A percentile compares a stretch with the other conserved stretches of the same genome.
These are phyloP conservation scores for Hystrix cristata DNA, from an alignment of 2,113 vertebrate species.

Conservation along the genomic window DNA sequence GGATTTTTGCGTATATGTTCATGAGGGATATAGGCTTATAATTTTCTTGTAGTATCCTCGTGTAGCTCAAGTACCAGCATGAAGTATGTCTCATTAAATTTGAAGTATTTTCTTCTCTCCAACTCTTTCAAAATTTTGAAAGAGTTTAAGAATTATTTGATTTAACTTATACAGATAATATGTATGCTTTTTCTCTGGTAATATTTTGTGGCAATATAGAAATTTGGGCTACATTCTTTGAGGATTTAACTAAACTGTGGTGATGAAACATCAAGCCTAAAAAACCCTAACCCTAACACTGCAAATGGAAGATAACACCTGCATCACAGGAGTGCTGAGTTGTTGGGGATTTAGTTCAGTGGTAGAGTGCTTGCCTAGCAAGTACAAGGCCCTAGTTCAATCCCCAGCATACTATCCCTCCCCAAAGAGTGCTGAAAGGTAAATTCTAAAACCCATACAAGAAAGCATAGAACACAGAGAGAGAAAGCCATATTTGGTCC, in stretches of 20 bases:
- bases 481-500: not conserved
- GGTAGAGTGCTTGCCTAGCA: no score
- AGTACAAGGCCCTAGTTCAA: no score
- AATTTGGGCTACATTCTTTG: not conserved
- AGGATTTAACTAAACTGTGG: not conserved
- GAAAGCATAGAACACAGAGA: not conserved
- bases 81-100: not conserved
- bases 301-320: not conserved
- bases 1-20: not conserved
- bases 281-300: not conserved
- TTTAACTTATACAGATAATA: not conserved
- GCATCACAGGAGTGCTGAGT: not conserved
- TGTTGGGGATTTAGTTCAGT: no score
- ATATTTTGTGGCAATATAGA: not conserved
- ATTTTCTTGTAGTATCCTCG: not conserved
- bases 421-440: not conserved
- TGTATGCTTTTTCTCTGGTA: not conserved
- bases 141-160: not conserved
- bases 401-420: no score
- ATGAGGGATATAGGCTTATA: not conserved
- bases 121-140: not conserved
- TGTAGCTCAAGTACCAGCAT: not conserved
- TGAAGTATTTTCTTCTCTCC: not conserved
- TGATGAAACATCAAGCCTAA: not conserved
- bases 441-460: not conserved